Base-by-base conservation (phyloP, 2,797 vertebrate species). In the Sardinella longiceps region DNA sequence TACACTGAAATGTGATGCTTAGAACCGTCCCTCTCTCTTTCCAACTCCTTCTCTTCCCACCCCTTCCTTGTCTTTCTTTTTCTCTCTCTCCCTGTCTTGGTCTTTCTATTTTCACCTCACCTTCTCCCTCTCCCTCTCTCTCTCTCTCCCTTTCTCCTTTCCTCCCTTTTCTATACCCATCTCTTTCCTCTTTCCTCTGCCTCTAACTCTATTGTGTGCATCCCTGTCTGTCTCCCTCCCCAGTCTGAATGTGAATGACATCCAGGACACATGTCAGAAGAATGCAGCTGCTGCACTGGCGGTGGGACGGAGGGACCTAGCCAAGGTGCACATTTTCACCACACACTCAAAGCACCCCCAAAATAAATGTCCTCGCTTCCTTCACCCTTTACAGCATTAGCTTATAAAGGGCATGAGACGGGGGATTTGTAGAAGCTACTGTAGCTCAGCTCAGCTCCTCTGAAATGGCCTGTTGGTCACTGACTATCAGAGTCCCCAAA, bases 221-320 rank as follows among this genome's bases (percentile, higher is more conserved):
- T 70, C 25, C 46, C n/a, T 63, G 10, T 53, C 70, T 82, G 46
- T 48, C 20, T 84, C 58, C 15, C 10, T 63, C 85, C 92, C 80
- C 91, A 99, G 98, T 89, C 87, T 99, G 85, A 97, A 99, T 53
- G 93, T 97, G 91, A 96, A 95, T 14, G 97, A 99, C 89, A 98
- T 98, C 91, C 96, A 97, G 91, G 98, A 99, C 84, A 99, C 97
- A 0, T 99, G 98, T 93, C 97, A 99, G 94, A 98, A 97, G 94
- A 99, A 99, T 0, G 96, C 97, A 0, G 93, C 97, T 0, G 97
- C 96, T 0, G 97, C 98, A 1, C 91, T 98, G 80, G 88, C 94
- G 0, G 96, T 97, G 2, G 98, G 97, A 45, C 97, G 97, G 86
- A 93, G 96, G 89, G 98, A 99, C 85, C 96, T 99, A 0, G 97